phyloP scores from a whole-genome alignment of 2,797 vertebrate species.

The Cuniculus paca region DNA sequence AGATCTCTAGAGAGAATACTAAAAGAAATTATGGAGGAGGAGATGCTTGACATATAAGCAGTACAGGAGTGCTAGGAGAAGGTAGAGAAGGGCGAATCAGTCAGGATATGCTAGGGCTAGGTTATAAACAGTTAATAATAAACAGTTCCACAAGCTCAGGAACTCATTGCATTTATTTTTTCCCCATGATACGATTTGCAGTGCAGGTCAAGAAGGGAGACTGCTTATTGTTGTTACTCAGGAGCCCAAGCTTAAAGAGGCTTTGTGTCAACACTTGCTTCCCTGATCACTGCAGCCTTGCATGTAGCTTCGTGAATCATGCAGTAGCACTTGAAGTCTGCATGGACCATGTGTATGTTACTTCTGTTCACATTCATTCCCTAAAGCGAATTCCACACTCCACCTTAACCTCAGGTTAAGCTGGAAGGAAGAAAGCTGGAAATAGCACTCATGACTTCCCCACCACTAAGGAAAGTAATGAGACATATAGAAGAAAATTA shows the following conservation, averaged over 20 bases:
- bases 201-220: not conserved
- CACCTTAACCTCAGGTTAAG: not conserved
- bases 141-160: not conserved
- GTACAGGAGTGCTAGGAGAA: not conserved
- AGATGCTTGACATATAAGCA: not conserved
- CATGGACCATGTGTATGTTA: not conserved
- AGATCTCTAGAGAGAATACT: slow-evolving; percentile 7
- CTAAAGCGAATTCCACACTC: slow-evolving; percentile 17
- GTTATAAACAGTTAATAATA: not conserved
- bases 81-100: not conserved
- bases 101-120: not conserved
- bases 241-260: not conserved
- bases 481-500: not conserved
- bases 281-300: not conserved
- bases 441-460: not conserved
- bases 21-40: not conserved
- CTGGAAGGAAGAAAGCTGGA: slow-evolving; percentile 19
- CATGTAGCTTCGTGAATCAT: not conserved
- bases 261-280: not conserved
- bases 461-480: not conserved
- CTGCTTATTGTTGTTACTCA: not conserved
- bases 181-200: not conserved
- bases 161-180: not conserved
- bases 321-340: not conserved
- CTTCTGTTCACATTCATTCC: not conserved